Conservation (phyloP, 2,888 invertebrate species). For the Athalia circularis region DNA sequence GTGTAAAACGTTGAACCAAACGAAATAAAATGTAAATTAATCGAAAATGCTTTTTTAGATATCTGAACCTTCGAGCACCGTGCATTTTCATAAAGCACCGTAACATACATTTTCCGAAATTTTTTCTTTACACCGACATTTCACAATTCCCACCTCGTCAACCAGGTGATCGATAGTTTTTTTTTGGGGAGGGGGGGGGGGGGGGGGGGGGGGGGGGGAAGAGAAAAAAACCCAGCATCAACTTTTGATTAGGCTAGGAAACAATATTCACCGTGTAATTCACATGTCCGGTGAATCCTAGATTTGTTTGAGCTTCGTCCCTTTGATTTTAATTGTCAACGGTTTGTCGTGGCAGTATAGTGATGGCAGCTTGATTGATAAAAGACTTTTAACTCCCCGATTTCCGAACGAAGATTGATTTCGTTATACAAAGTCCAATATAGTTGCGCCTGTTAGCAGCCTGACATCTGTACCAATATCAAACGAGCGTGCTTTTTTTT, state of each 20-base stretch:
- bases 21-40: neutral
- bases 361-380: slow-evolving; percentile 71
- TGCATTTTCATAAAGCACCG: slow-evolving; percentile 39
- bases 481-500: slow-evolving; percentile 35
- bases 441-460: neutral
- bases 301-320: slow-evolving; percentile 42
- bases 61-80: neutral
- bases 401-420: slow-evolving; percentile 30
- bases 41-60: slow-evolving; percentile 5
- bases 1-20: neutral
- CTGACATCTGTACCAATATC: slow-evolving; percentile 21
- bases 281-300: slow-evolving; percentile 15
- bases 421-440: slow-evolving; percentile 36
- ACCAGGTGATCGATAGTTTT: neutral
- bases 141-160: slow-evolving; percentile 9
- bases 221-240: neutral
- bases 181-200: too few species aligned
- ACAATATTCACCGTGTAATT: neutral
- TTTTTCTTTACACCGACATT: slow-evolving; percentile 17
- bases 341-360: slow-evolving; percentile 71
- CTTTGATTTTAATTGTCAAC: slow-evolving; percentile 54
- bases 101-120: neutral
- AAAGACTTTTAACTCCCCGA: slow-evolving; percentile 51
- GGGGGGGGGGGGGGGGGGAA: too few species aligned
- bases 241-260: slow-evolving; percentile 19